Evolutionary conservation across 1,140 invertebrate species (phyloP), one percentile per base, ranked within the genome.

Genomic region (Mercenaria mercenaria): DNA sequence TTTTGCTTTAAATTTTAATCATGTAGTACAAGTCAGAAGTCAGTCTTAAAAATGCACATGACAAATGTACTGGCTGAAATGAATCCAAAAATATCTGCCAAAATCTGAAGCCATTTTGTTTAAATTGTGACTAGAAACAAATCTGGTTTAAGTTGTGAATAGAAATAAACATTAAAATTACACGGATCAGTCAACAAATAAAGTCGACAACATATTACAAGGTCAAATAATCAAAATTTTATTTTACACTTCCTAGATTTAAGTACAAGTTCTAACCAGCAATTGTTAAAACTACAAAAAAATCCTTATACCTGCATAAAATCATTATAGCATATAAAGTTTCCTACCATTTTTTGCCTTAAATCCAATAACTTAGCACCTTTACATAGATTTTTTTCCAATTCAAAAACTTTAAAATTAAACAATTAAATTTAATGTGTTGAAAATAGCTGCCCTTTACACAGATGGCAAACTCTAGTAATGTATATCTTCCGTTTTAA

Each of bases 201-300:
- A 26, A 64, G 10, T 29, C 29, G 15, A 29, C 23, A 29, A 64
- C 59, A 26, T n/a, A 8, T 47, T 47, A 64, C 59, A 64, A 64
- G n/a, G 26, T 64, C 26, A 64, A 29, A 64, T 29, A 8, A 29
- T 29, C 15, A 64, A 64, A 64, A 11, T 59, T 64, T 29, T n/a
- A 64, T 64, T 64, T 64, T 64, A 64, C 59, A 64, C 59, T 64
- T 64, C n/a, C 59, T 29, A 64, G n/a, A 29, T 29, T 64, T 64
- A 29, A 4, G 59, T n/a, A 64, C n/a, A 64, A 64, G 59, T 29
- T 64, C 8, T 29, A 64, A 64, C 59, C 23, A 59, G 52, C 15
- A 59, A 59, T n/a, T 23, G 20, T n/a, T 26, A 64, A 26, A 64
- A 29, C 59, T n/a, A n/a, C 20, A 8, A 64, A 64, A 64, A 64